Conservation (phyloP, 2,113 vertebrate genomes). For the Petromus typicus region DNA sequence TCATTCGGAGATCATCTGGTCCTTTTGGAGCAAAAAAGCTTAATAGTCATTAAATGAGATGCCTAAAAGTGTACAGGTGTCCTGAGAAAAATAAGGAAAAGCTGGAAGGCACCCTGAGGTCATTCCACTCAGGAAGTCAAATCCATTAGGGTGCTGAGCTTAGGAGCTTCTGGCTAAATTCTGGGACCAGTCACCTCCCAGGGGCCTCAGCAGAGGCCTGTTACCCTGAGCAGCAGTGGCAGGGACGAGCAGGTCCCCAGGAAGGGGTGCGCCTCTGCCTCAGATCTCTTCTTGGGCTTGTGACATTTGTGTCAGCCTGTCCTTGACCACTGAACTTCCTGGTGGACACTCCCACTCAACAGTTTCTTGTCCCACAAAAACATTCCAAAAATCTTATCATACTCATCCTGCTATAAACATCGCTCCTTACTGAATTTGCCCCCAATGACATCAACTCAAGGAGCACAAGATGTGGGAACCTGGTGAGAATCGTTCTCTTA, state of each 20-base stretch:
- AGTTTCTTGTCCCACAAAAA: background rate
- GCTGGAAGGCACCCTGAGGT: constrained; percentile 81
- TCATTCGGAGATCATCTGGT: constrained; percentile 65
- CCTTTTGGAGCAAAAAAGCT: constrained; percentile 81
- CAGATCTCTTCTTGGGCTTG: background rate
- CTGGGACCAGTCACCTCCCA: constrained; percentile 56
- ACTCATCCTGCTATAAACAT: fast-evolving
- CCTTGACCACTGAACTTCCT: background rate
- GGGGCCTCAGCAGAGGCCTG: background rate
- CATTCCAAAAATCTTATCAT: background rate
- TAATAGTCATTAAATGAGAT: constrained; percentile 82
- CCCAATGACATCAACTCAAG: background rate
- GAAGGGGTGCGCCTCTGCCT: fast-evolving
- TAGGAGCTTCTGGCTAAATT: constrained; percentile 73
- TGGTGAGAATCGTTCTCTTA: fast-evolving
- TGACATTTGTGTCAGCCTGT: background rate
- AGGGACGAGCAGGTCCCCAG: fast-evolving
- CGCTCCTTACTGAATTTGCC: background rate
- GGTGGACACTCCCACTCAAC: fast-evolving
- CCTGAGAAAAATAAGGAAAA: constrained; percentile 79
- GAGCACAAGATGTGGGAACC: fast-evolving
- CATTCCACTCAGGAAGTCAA: constrained; percentile 75
- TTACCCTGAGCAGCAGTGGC: background rate
- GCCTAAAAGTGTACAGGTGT: constrained; percentile 78
- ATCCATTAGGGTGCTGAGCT: background rate